These are phyloP conservation scores for Penelope pileata DNA, from an alignment of 2,113 vertebrate genomes.

Conservation along the genomic window DNA sequence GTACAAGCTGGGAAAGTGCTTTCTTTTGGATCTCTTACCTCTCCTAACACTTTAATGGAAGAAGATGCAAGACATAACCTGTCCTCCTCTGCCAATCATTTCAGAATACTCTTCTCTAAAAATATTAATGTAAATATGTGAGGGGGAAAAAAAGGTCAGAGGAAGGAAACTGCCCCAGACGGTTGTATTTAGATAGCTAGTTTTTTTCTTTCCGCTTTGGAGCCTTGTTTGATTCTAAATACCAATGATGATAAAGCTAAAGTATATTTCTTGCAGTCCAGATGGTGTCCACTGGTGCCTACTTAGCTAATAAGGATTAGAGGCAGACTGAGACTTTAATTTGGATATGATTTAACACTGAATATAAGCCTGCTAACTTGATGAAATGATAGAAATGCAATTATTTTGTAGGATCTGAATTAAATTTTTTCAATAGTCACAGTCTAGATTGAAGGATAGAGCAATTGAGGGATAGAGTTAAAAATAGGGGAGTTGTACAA, in stretches of 20 bases:
- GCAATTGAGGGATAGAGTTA: background rate
- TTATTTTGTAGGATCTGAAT: background rate
- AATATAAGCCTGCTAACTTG: background rate
- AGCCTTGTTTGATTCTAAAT: conserved; percentile 55
- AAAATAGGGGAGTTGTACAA: background rate
- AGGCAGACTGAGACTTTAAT: conserved; percentile 25
- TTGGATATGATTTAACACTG: background rate
- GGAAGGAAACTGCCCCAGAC: background rate
- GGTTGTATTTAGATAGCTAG: background rate
- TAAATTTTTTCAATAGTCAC: background rate
- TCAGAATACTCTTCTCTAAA: conserved; percentile 75
- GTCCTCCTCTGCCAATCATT: conserved; percentile 79
- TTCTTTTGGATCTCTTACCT: conserved; percentile 79
- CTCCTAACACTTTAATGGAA: conserved; percentile 76
- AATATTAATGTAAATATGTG: conserved; percentile 75
- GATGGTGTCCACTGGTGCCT: conserved; percentile 52
- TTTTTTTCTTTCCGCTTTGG: background rate
- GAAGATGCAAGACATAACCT: conserved; percentile 79
- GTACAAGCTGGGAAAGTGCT: conserved; percentile 82
- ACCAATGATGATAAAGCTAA: conserved; percentile 54
- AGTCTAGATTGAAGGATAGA: background rate
- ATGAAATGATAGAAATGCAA: background rate
- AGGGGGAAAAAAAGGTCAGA: background rate
- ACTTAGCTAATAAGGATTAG: conserved; percentile 31
- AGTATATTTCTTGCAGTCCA: conserved; percentile 51